Percentiles rank a stretch among this genome's conserved stretches.
phyloP scores from a whole-genome alignment of 2,888 invertebrate species.

The Octonoba sinensis region DNA sequence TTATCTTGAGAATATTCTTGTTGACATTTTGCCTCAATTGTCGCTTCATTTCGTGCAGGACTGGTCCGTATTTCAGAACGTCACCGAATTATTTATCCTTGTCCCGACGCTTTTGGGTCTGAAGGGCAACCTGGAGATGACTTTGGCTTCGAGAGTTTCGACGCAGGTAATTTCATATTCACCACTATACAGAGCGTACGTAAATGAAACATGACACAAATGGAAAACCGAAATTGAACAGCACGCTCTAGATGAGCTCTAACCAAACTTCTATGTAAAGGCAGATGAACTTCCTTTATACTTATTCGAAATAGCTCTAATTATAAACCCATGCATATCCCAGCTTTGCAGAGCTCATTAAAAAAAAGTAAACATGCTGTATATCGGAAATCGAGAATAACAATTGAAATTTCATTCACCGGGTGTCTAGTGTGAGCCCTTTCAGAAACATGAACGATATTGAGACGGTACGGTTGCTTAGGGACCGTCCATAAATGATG shows the following conservation, averaged over 20 bases:
- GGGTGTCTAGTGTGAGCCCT: too few species aligned
- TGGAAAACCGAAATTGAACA: background rate
- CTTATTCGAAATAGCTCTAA: too few species aligned
- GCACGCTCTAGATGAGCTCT: too few species aligned
- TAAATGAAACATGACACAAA: background rate
- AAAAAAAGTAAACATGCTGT: too few species aligned
- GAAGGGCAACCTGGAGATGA: constrained; percentile 76
- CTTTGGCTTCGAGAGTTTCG: constrained; percentile 75
- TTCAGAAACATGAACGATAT: too few species aligned
- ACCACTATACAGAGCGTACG: background rate
- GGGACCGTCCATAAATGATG: background rate
- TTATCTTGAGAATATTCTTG: too few species aligned
- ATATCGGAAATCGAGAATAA: too few species aligned
- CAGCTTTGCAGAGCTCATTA: too few species aligned
- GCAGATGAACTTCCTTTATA: too few species aligned
- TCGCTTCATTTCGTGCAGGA: constrained; percentile 69
- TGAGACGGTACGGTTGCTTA: too few species aligned
- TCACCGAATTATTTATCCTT: constrained; percentile 74
- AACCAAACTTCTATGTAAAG: background rate
- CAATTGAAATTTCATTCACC: too few species aligned
- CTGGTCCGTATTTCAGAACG: constrained; percentile 73
- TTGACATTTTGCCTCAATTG: background rate
- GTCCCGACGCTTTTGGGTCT: constrained; percentile 75
- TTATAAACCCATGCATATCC: too few species aligned
- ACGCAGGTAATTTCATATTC: constrained; percentile 72